Base-by-base conservation (phyloP, 1,140 invertebrate species). In the Drosophila burlai region DNA sequence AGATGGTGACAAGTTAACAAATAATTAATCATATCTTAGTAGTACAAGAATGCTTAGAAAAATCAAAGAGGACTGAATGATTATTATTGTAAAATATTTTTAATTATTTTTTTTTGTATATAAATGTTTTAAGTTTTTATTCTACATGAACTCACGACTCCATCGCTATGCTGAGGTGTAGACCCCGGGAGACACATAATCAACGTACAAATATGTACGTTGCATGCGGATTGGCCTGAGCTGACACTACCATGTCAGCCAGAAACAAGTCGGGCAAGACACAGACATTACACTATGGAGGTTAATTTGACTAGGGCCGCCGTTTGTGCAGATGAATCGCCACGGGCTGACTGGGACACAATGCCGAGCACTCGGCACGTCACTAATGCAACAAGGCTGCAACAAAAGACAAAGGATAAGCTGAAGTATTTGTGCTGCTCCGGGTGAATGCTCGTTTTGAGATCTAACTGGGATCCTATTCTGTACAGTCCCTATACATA, bases 271-370 rank as follows among this genome's bases (percentile, higher is more conserved):
- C 58, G 64, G 43, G 15, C 61, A 57, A n/a, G 54, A 74, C 47
- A 68, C 26, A 68, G 65, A 26, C 66, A 81, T 89, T 75, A 84
- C 79, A 89, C 85, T 89, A 89, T 89, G 81, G 77, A 89, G 81
- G 81, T 89, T 84, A 89, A 89, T 89, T 89, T 75, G 77, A 89
- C 84, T 84, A 66, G 71, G 77, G 76, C 72, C 61, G 83, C 59
- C 63, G 67, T 77, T 87, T 80, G 72, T 61, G 52, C 63, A 63
- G 74, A 76, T 80, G 74, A 85, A 76, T 73, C 46, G 64, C 71
- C 84, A 58, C 43, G 47, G 69, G 74, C 69, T 72, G 43, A 67
- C 65, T 73, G 66, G 75, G 67, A 73, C 75, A 81, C 69, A 86
- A 82, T 82, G 74, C 59, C 42, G 75, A 58, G 69, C 79, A 76